Conservation (phyloP, 2,797 vertebrate genomes). For the Yasuhikotakia modesta region DNA sequence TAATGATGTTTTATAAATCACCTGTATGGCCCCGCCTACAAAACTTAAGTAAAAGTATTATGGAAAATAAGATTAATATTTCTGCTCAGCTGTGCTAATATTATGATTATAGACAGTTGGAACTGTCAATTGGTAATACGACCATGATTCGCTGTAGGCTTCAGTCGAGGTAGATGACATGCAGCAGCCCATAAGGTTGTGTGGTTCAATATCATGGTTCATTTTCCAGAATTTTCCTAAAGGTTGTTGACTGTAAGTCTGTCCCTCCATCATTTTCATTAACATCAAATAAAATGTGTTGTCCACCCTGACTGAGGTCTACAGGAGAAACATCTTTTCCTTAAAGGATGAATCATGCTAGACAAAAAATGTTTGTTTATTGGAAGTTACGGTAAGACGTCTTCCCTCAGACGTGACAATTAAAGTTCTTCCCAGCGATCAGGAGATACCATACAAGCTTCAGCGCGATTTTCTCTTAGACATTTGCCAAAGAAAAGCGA, state of each 20-base stretch:
- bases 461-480: conserved; percentile 70
- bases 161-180: background rate
- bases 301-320: background rate
- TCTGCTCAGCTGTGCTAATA: conserved; percentile 19
- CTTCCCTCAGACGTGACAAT: conserved; percentile 63
- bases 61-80: background rate
- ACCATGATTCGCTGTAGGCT: background rate
- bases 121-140: background rate
- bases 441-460: conserved; percentile 63
- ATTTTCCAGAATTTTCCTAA: no score
- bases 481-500: conserved; percentile 82
- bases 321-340: background rate
- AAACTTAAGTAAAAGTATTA: conserved; percentile 26
- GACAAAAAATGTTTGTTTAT: conserved; percentile 16
- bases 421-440: conserved; percentile 53
- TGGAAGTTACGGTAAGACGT: conserved; percentile 57
- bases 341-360: background rate
- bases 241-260: background rate
- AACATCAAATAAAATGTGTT: background rate
- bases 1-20: conserved; percentile 18
- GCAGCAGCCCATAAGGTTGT: no score
- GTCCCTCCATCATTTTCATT: background rate
- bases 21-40: background rate
- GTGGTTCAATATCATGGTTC: no score
- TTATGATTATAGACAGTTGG: background rate